A percentile compares a stretch with the other conserved stretches of the same genome.
phyloP scores from a whole-genome alignment of 2,888 invertebrate genomes.

The Dysmachus trigonus region DNA sequence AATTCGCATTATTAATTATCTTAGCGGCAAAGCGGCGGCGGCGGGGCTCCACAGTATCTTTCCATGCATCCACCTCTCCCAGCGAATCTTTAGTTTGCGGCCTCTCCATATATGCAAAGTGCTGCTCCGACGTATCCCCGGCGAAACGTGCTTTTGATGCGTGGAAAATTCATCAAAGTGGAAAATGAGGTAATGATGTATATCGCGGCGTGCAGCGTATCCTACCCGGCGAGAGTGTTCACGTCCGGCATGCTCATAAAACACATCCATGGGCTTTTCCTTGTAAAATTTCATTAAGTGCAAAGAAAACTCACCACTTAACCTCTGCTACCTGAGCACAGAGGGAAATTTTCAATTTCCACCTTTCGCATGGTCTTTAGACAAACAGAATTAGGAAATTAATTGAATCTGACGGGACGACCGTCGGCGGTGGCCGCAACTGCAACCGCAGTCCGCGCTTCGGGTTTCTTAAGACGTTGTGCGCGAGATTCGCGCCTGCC shows the following conservation, averaged over 20 bases:
- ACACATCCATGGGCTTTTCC: conserved; percentile 7
- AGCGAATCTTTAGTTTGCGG: neutral
- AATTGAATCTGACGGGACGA: conserved; percentile 42
- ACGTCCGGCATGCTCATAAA: conserved; percentile 17
- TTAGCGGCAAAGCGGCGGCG: neutral
- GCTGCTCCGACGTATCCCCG: neutral
- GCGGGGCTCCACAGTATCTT: neutral
- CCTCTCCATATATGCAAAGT: conserved; percentile 16
- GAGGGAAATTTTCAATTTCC: conserved; percentile 40
- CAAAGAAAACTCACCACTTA: conserved; percentile 33
- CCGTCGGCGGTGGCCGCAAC: neutral
- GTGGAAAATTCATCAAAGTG: conserved; percentile 44
- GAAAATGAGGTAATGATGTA: conserved; percentile 38
- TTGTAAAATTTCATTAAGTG: conserved; percentile 31
- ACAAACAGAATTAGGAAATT: conserved; percentile 43
- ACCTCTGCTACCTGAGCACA: conserved; percentile 21
- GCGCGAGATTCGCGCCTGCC: neutral
- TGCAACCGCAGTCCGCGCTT: neutral
- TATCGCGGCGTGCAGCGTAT: neutral
- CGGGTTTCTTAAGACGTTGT: neutral
- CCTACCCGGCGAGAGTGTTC: neutral
- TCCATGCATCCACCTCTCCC: neutral
- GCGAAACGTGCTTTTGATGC: neutral
- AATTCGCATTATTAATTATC: neutral
- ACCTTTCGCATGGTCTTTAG: conserved; percentile 41